These are phyloP conservation scores for Lonchura striata DNA, from an alignment of 2,113 vertebrate genomes.

Conservation along the genomic window DNA sequence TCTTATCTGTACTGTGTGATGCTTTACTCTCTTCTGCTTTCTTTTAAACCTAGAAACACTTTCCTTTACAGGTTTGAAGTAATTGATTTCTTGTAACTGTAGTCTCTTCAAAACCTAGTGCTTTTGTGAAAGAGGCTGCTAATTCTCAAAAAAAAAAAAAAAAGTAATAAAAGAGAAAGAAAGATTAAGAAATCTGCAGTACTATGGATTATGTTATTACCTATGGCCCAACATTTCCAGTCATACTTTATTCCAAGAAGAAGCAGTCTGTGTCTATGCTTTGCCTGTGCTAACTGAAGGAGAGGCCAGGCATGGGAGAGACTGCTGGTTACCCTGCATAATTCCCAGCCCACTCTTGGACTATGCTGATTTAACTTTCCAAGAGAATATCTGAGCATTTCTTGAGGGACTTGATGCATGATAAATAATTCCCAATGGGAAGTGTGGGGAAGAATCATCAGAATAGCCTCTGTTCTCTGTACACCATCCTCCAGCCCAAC, in stretches of 20 bases:
- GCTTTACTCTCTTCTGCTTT: neutral
- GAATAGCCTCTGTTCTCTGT: neutral
- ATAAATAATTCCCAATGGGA: neutral
- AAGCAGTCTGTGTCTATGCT: neutral
- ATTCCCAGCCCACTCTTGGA: neutral
- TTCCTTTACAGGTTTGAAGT: constrained; percentile 3
- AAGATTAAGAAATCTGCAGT: neutral
- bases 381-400: neutral
- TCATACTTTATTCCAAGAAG: neutral
- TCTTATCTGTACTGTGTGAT: neutral
- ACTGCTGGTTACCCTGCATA: neutral
- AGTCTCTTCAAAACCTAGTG: neutral
- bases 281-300: neutral
- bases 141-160: neutral
- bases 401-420: neutral
- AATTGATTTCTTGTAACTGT: constrained; percentile 24
- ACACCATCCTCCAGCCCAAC: neutral
- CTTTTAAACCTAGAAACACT: neutral
- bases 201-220: neutral
- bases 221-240: neutral
- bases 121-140: neutral
- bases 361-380: neutral
- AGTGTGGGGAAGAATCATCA: neutral
- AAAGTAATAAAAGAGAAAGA: too few relatives aligned
- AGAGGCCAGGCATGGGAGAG: too few relatives aligned